Percentiles rank a stretch among this genome's conserved stretches.
phyloP scores from a whole-genome alignment of 2,113 vertebrate genomes.

The Merops nubicus region DNA sequence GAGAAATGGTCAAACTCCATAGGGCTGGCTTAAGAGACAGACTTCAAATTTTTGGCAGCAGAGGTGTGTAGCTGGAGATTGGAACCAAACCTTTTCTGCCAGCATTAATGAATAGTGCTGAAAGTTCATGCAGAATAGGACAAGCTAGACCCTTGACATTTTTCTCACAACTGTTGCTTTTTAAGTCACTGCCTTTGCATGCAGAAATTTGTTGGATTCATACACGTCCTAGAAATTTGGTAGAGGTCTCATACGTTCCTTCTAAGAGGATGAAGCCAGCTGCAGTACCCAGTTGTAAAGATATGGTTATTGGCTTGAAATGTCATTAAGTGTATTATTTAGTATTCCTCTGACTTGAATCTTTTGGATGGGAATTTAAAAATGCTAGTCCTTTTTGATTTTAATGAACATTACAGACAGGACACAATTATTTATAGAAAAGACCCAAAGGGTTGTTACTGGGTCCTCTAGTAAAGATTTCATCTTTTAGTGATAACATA shows the following conservation, averaged over 20 bases:
- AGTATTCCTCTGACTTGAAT: neutral
- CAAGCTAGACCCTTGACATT: neutral
- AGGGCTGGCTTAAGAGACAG: neutral
- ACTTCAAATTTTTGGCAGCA: neutral
- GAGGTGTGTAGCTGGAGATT: neutral
- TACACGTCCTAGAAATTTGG: neutral
- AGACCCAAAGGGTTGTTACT: neutral
- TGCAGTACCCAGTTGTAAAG: neutral
- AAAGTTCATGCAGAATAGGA: neutral
- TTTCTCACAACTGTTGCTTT: constrained; percentile 6
- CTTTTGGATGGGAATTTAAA: neutral
- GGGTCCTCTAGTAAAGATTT: neutral
- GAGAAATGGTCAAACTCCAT: neutral
- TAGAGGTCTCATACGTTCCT: neutral
- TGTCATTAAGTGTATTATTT: neutral
- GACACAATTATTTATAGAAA: neutral
- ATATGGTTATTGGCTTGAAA: neutral
- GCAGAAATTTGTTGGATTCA: neutral
- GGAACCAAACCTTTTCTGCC: neutral
- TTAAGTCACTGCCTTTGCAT: neutral
- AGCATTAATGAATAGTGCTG: neutral
- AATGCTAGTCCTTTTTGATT: neutral
- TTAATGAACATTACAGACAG: neutral
- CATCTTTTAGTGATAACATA: neutral
- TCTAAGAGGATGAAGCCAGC: neutral